Percentiles rank a stretch among this genome's conserved stretches.
These are phyloP conservation scores for Tenualosa thibaudeaui DNA, from an alignment of 2,797 vertebrate species.

Conservation along the genomic window DNA sequence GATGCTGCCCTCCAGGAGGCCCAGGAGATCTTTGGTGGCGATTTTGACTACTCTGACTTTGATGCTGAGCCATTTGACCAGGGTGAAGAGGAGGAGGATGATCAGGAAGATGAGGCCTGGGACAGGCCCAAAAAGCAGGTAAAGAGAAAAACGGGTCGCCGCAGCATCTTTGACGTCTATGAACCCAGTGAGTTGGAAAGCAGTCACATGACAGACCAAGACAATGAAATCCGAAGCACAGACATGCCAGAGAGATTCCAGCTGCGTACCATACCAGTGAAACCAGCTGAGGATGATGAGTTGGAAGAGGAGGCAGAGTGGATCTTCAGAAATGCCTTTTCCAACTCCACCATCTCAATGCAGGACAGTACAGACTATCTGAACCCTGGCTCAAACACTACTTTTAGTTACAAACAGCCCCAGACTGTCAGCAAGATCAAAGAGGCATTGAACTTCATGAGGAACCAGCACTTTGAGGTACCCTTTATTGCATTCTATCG, in stretches of 20 bases:
- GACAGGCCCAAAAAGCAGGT: constrained; percentile 93
- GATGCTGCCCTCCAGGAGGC: constrained; percentile 97
- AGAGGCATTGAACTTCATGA: constrained; percentile 98
- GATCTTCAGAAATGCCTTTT: constrained; percentile 98
- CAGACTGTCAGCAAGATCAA: constrained; percentile 98
- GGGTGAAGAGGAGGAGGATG: constrained; percentile 94
- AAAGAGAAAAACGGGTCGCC: constrained; percentile 91
- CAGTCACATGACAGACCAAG: constrained; percentile 98
- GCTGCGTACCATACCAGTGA: constrained; percentile 91
- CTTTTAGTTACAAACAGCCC: constrained; percentile 94
- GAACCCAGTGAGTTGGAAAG: constrained; percentile 98
- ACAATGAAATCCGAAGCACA: constrained; percentile 96
- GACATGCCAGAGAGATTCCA: constrained; percentile 99
- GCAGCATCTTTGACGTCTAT: constrained; percentile 98
- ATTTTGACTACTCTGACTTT: constrained; percentile 97
- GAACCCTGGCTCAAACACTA: constrained; percentile 89
- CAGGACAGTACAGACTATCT: constrained; percentile 97
- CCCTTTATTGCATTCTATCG: constrained; percentile 99
- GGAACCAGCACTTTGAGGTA: constrained; percentile 99
- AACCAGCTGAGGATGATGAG: constrained; percentile 94
- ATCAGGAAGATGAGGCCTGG: constrained; percentile 89
- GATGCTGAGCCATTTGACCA: constrained; percentile 90
- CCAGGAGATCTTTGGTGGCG: constrained; percentile 97
- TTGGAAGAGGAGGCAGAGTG: constrained; percentile 97
- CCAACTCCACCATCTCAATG: constrained; percentile 94